Evolutionary conservation across 1,140 invertebrate genomes (phyloP), one percentile per base, ranked within the genome.

Genomic region (Cylas formicarius): DNA sequence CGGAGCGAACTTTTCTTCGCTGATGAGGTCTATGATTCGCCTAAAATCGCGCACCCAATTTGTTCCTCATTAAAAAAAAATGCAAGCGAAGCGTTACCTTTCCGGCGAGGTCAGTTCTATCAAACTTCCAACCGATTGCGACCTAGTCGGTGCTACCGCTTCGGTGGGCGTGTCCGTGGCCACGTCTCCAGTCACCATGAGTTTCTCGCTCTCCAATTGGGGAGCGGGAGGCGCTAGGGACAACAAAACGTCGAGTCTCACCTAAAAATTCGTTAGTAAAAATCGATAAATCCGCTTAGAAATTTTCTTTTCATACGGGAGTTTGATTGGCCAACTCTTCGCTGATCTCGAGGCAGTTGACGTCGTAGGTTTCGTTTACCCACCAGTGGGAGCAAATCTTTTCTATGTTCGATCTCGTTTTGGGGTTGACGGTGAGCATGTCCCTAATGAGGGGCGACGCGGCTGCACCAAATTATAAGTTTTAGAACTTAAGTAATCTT

Each of bases 351-450:
- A 93, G 69, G 65, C 92, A 93, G 26, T 80, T 84, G 29, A 81
- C 76, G 35, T 82, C 78, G 57, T 89, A 90, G 7, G 83, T 87
- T 52, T 86, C 75, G 69, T 98, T 97, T 27, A 97, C 80, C 84
- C 84, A 88, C 86, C 88, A 88, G 72, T 99, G 90, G 16, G 80
- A 78, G 61, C 94, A 95, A 26, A 98, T 94, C 63, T 90, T 90
- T 50, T 87, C 82, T 49, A 99, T 92, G 51, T 87, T 89, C 4
- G 94, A 90, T 55, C 96, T 72, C 58, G 86, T 81, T 11, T 78
- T 70, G 0, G 94, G 90, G 61, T 89, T 86, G 0, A 97, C 91
- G 1, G 89, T 92, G 38, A 99, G 70, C 82, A 99, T 90, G 39
- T 90, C 86, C 28, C 86, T 78, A 41, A 99, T 98, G 13, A 99